phyloP scores from a whole-genome alignment of 1,140 invertebrate genomes.

The Akabosia matsudoensis region DNA sequence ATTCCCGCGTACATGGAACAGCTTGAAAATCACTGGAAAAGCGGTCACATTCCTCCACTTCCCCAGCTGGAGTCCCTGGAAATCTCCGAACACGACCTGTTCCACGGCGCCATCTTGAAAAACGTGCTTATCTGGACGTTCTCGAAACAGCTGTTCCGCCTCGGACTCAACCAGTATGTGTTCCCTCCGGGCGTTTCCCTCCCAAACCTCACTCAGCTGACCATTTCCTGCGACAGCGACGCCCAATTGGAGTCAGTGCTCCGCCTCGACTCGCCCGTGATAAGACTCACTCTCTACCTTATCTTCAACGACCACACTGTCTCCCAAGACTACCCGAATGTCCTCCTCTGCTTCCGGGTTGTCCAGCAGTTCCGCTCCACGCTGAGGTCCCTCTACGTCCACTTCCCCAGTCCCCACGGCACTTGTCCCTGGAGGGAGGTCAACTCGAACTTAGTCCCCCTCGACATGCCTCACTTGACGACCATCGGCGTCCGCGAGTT shows the following conservation, averaged over 20 bases:
- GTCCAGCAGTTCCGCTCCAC: neutral
- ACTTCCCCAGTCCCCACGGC: neutral
- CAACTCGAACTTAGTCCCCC: neutral
- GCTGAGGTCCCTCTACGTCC: neutral
- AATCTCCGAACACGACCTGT: neutral
- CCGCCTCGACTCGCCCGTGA: neutral
- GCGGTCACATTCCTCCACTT: neutral
- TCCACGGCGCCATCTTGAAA: neutral
- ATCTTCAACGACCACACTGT: neutral
- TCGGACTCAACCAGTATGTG: neutral
- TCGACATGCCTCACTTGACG: neutral
- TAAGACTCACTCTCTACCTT: neutral
- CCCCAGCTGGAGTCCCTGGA: neutral
- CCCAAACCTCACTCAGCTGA: neutral
- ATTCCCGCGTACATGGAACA: neutral
- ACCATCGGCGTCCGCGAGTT: neutral
- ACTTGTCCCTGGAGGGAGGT: neutral
- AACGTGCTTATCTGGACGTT: neutral
- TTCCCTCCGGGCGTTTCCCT: neutral
- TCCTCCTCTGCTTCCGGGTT: neutral
- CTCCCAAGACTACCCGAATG: neutral
- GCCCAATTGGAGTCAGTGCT: neutral
- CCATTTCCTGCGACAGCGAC: neutral
- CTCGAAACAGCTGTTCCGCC: neutral
- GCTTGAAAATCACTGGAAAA: neutral